Percentiles rank a stretch among this genome's conserved stretches.
These are phyloP conservation scores for Centropyge bicolor DNA, from an alignment of 2,797 vertebrate genomes.

Conservation along the genomic window DNA sequence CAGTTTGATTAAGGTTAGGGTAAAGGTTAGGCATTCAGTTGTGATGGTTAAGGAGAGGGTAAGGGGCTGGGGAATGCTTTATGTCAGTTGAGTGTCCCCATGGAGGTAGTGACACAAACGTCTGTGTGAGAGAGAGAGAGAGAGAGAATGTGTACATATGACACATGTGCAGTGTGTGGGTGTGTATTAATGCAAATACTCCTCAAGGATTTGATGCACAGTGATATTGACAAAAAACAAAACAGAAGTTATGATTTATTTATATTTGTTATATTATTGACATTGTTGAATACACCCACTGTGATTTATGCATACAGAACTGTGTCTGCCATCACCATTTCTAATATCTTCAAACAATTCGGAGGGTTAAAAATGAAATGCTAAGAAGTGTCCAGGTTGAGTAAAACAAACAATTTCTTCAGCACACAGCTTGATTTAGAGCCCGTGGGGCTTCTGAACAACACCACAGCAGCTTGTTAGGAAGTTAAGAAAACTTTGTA, in stretches of 20 bases:
- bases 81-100: too few species aligned
- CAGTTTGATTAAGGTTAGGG: too few species aligned
- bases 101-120: too few species aligned
- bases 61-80: too few species aligned
- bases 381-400: neutral
- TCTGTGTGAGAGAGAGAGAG: too few species aligned
- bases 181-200: constrained; percentile 31
- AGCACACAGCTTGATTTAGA: constrained; percentile 4
- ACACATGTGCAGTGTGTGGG: constrained; percentile 20
- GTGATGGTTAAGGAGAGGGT: too few species aligned
- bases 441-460: neutral
- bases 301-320: neutral
- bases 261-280: constrained; percentile 1
- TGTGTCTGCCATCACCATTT: neutral
- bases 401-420: constrained; percentile 12
- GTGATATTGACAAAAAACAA: constrained; percentile 16
- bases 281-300: neutral
- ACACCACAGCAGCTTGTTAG: neutral
- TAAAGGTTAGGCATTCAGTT: too few species aligned
- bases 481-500: neutral
- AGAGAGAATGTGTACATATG: neutral
- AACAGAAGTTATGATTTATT: constrained; percentile 18
- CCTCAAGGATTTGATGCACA: constrained; percentile 24
- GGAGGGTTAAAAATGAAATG: constrained; percentile 7
- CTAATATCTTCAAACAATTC: neutral